Conservation (phyloP, 2,888 invertebrate species). For the Pherbina coryleti region DNA sequence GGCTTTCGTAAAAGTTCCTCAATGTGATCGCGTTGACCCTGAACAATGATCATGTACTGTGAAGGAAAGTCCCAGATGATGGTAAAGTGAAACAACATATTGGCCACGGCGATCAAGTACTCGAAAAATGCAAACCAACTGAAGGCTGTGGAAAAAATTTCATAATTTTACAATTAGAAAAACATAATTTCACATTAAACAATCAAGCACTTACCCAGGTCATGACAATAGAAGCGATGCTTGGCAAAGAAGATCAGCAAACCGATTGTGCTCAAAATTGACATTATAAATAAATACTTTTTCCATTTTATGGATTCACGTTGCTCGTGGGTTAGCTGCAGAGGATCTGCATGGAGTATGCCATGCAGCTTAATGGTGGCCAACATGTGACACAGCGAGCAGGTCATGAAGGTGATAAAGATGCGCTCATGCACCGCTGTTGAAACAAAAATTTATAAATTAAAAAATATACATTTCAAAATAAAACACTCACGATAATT, state of each 20-base stretch:
- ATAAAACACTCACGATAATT: constrained; percentile 89
- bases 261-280: constrained; percentile 84
- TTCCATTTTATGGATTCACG: constrained; percentile 75
- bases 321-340: constrained; percentile 68
- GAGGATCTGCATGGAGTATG: constrained; percentile 59
- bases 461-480: neutral
- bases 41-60: constrained; percentile 82
- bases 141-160: constrained; percentile 76
- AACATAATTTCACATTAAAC: too few species aligned
- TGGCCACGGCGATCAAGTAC: constrained; percentile 90
- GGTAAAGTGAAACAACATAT: constrained; percentile 93
- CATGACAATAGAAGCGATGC: constrained; percentile 89
- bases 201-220: constrained; percentile 83
- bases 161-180: too few species aligned
- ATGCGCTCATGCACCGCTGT: constrained; percentile 90
- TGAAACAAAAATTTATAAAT: neutral
- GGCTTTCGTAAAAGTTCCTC: constrained; percentile 54
- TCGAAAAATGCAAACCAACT: constrained; percentile 95
- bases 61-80: constrained; percentile 88
- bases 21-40: constrained; percentile 71
- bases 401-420: constrained; percentile 91
- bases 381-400: constrained; percentile 86
- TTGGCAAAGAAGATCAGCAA: constrained; percentile 89
- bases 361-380: constrained; percentile 75
- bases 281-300: constrained; percentile 80